Conservation (phyloP, 2,888 invertebrate genomes). For the Tachina grossa region DNA sequence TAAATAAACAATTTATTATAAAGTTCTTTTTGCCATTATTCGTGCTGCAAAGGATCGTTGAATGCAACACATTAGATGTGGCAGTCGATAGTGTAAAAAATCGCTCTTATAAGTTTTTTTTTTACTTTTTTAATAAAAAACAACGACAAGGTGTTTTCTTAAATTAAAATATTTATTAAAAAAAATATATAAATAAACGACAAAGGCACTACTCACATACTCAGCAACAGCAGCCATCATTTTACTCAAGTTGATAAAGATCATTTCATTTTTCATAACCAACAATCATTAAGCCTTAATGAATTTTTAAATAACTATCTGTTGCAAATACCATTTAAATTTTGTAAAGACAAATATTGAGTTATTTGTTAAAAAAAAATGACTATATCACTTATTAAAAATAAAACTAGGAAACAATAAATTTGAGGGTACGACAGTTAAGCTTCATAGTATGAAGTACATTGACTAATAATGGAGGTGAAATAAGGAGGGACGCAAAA, state of each 20-base stretch:
- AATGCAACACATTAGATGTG: constrained; percentile 66
- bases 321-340: background rate
- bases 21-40: constrained; percentile 31
- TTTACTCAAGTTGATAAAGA: constrained; percentile 38
- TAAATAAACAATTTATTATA: constrained; percentile 51
- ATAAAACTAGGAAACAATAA: too few relatives aligned
- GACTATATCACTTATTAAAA: too few relatives aligned
- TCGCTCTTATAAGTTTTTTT: constrained; percentile 3
- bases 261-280: constrained; percentile 21
- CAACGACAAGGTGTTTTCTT: constrained; percentile 54
- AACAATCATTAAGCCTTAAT: constrained; percentile 45
- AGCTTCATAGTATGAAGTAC: too few relatives aligned
- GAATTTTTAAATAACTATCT: constrained; percentile 44
- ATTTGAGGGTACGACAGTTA: too few relatives aligned
- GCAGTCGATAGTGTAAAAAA: constrained; percentile 30
- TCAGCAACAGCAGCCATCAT: constrained; percentile 8
- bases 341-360: background rate
- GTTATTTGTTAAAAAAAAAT: too few relatives aligned
- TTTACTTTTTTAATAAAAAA: background rate
- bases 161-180: constrained; percentile 61
- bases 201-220: background rate
- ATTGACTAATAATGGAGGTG: too few relatives aligned
- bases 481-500: too few relatives aligned
- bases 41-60: constrained; percentile 57
- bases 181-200: constrained; percentile 22